Evolutionary conservation across 2,888 invertebrate genomes (phyloP), one percentile per base, ranked within the genome.

Genomic region (Napeogenes sylphis): DNA sequence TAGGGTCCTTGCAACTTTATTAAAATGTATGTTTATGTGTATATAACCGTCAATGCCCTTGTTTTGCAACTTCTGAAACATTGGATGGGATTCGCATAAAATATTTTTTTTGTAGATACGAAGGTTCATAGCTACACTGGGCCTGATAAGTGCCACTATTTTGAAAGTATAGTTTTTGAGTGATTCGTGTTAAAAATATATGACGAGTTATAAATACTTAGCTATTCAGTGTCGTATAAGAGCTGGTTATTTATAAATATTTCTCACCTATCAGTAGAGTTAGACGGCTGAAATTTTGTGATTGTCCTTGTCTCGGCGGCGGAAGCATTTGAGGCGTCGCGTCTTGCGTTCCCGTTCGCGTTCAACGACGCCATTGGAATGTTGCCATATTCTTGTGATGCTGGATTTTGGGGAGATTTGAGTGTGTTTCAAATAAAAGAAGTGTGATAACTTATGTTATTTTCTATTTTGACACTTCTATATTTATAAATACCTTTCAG

Each of bases 361-460:
- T 70, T 71, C 69, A 79, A 77, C 61, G 74, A 76, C 70, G 59
- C 81, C 80, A 77, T 81, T 81, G 79, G 89, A 89, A 87, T 89
- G 87, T 87, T 90, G 90, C 90, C 90, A 90, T 87, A 90, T 80
- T 84, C 90, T 87, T 83, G 90, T 90, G 89, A 90, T 90, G 84
- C 90, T 90, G 70, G 3, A 58, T 35, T 38, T 45, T 21, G n/a
- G 46, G 55, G 47, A 8, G 4, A 33, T 55, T 38, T 46, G 12
- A 2, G 45, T 53, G 38, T 51, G 51, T 30, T 63, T 38, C 14
- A 14, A 55, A 42, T 14, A 45, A 38, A 54, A 54, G 12, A 21
- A 14, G 30, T 45, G 45, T 14, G 14, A 2, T 21, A 21, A 45
- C 0, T 56, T 12, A 56, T 5, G 45, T 12, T 42, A 14, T 6